Base-by-base conservation (phyloP, 2,113 vertebrate genomes). In the Geococcyx californianus region DNA sequence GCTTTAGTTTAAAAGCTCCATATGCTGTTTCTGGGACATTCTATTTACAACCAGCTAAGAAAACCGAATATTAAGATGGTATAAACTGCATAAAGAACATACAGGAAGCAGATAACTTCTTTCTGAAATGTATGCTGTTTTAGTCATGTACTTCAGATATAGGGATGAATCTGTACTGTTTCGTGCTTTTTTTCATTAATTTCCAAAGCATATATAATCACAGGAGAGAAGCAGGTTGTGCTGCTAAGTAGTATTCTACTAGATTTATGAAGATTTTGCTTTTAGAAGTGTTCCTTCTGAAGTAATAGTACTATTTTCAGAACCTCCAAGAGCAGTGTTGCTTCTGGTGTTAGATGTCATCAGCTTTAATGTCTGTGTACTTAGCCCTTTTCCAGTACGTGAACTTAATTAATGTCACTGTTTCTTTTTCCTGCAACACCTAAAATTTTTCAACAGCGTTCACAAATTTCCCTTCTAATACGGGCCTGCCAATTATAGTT, bases 401-500 rank as follows among this genome's bases (percentile, higher is more conserved):
- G 31, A 77, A 17, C 15, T 42, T 20, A 3, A 75, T 54, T 18
- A 19, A 33, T 33, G 36, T 44, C 29, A 9, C 38, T 25, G 1
- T 7, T 60, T 66, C 19, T 24, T 13, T 2, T 4, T 24, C 38
- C 33, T 11, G 33, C 21, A 29, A 4, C 18, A 17, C 47, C 13
- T 14, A 11, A 8, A n/a, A 5, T 33, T 79, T 81, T 69, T 45
- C 42, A 70, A 16, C 49, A 58, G 3, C 33, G 10, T 56, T 29
- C 6, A 6, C 5, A 4, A 5, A 34, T 25, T 13, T 73, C 25
- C 40, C 24, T 11, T 13, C 31, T 40, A 79, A 11, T 6, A 2
- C 1, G 3, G 19, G 5, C 59, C 60, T 69, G 44, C 24, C 2
- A 2, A 31, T 38, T 23, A 1, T 5, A 33, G 24, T 38, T 38